phyloP scores from a whole-genome alignment of 2,888 invertebrate genomes.

The Automeris io region DNA sequence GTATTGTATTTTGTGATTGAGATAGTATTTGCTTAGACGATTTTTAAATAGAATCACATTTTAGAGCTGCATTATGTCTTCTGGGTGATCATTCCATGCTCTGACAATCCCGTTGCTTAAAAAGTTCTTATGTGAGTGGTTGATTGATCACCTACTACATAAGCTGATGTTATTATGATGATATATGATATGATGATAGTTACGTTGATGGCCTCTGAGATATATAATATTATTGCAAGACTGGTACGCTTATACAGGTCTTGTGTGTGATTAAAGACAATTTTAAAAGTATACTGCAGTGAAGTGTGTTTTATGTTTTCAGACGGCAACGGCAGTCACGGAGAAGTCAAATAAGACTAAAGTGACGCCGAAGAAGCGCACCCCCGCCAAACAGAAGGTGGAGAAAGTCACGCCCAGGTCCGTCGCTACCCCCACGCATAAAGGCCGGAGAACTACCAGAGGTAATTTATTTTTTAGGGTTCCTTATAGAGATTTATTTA shows the following conservation, averaged over 20 bases:
- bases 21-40: too few species aligned
- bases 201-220: neutral
- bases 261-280: neutral
- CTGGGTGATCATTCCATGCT: too few species aligned
- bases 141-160: too few species aligned
- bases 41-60: too few species aligned
- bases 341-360: conserved; percentile 51
- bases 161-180: too few species aligned
- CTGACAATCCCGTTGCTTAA: too few species aligned
- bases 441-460: conserved; percentile 44
- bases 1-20: too few species aligned
- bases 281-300: conserved; percentile 8
- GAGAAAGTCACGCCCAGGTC: conserved; percentile 23
- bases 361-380: conserved; percentile 34
- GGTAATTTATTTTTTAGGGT: conserved; percentile 19
- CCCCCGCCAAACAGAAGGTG: conserved; percentile 34
- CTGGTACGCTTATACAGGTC: conserved; percentile 1
- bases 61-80: too few species aligned
- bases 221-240: neutral
- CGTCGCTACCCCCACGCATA: conserved; percentile 32
- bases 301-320: conserved; percentile 12
- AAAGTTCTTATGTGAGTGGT: too few species aligned
- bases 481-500: too few species aligned
- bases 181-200: neutral
- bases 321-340: conserved; percentile 63